Conservation (phyloP, 2,888 invertebrate species). For the Andrena fulva region DNA sequence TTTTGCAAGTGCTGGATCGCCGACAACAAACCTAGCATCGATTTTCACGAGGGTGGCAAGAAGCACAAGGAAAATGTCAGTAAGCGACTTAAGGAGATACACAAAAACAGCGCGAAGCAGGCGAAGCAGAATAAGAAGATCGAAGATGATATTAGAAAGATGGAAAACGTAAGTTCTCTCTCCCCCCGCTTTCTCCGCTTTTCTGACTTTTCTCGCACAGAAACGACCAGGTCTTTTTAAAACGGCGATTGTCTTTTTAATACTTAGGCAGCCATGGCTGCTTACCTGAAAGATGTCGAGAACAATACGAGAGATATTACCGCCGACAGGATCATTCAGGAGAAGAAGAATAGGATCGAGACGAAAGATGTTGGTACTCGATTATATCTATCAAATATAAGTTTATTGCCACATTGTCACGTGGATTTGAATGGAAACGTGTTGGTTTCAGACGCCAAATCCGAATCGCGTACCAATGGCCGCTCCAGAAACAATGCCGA, state of each 20-base stretch:
- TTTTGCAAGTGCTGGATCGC: constrained; percentile 99
- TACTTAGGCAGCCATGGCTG: constrained; percentile 92
- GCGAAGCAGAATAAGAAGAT: constrained; percentile 92
- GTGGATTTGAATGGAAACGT: neutral
- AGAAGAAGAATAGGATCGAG: constrained; percentile 72
- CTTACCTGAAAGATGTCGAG: constrained; percentile 94
- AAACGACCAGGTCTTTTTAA: too few relatives aligned
- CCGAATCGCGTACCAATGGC: constrained; percentile 71
- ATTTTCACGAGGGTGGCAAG: constrained; percentile 97
- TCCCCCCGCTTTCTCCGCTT: neutral
- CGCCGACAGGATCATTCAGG: constrained; percentile 84
- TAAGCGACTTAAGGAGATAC: constrained; percentile 93
- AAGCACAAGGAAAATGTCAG: constrained; percentile 96
- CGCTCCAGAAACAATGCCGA: constrained; percentile 71
- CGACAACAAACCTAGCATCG: constrained; percentile 97
- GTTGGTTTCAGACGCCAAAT: constrained; percentile 53
- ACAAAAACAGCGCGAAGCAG: constrained; percentile 93
- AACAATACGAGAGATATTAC: constrained; percentile 83
- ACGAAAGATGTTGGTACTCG: constrained; percentile 56
- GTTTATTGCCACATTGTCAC: neutral
- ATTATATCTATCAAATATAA: neutral
- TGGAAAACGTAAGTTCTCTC: constrained; percentile 89
- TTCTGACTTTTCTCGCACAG: too few relatives aligned
- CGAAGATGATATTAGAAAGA: constrained; percentile 92
- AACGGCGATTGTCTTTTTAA: neutral